phyloP scores from a whole-genome alignment of 1,140 invertebrate genomes.

The Asobara japonica region DNA sequence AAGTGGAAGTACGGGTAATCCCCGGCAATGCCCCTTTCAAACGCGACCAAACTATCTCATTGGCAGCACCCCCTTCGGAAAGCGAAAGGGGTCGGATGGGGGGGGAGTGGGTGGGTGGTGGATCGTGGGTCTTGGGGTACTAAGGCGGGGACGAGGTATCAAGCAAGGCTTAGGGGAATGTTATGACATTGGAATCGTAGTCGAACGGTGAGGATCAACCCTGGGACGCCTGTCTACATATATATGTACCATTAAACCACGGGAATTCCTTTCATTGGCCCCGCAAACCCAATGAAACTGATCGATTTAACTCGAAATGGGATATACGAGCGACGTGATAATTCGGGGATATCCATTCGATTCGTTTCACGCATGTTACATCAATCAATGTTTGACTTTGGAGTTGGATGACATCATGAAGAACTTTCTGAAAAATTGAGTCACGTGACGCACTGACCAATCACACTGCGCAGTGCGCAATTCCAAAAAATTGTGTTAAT shows the following conservation, averaged over 20 bases:
- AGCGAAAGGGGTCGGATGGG: background rate
- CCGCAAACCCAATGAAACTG: background rate
- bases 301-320: constrained; percentile 6
- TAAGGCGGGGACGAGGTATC: constrained; percentile 42
- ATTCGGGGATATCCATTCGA: background rate
- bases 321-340: background rate
- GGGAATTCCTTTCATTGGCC: background rate
- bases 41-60: constrained; percentile 49
- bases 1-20: constrained; percentile 63
- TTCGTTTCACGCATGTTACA: too few species aligned
- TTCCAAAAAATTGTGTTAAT: too few species aligned
- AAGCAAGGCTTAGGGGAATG: constrained; percentile 53
- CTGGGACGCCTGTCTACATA: constrained; percentile 40
- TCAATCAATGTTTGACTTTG: too few species aligned
- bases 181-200: constrained; percentile 58
- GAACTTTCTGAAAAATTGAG: too few species aligned
- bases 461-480: too few species aligned
- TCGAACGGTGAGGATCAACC: constrained; percentile 7
- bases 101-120: background rate
- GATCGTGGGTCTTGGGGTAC: background rate
- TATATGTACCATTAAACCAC: constrained; percentile 17
- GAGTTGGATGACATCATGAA: too few species aligned
- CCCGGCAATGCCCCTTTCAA: constrained; percentile 56
- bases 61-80: background rate
- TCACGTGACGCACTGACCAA: too few species aligned